These are phyloP conservation scores for Gymnocephalus cernua DNA, from an alignment of 2,113 vertebrate species.

Conservation along the genomic window DNA sequence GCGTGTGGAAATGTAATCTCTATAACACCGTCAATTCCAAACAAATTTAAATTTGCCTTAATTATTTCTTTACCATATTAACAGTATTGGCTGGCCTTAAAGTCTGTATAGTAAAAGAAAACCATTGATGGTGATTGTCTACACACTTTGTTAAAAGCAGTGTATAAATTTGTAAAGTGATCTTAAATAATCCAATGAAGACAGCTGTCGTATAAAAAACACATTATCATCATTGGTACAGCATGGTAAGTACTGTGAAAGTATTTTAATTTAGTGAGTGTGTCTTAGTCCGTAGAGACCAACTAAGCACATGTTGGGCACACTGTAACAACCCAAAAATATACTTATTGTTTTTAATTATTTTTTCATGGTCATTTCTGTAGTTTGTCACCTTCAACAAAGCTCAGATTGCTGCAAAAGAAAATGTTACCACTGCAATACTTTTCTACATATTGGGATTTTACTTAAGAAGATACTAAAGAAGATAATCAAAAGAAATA, in stretches of 20 bases:
- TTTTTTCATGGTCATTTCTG: background rate
- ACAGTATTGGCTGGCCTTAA: background rate
- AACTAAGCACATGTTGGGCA: no score
- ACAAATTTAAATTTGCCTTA: no score
- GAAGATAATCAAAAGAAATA: background rate
- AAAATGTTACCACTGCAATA: background rate
- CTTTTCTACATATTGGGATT: background rate
- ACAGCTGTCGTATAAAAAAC: no score
- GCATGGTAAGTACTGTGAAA: background rate
- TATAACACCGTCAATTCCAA: background rate
- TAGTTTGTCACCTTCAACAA: background rate
- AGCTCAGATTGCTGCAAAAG: background rate
- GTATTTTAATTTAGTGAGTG: background rate
- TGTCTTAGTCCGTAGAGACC: no score
- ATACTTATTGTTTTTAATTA: no score
- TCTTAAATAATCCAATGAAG: background rate
- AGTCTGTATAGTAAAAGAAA: background rate
- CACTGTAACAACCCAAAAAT: no score
- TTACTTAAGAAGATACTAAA: background rate
- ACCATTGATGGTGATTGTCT: background rate
- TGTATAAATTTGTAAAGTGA: background rate
- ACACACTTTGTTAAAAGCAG: background rate
- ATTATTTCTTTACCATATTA: background rate
- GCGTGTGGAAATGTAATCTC: slow-evolving; percentile 4
- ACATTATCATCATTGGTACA: background rate